Conservation (phyloP, 2,797 vertebrate genomes). For the Danio aesculapii region DNA sequence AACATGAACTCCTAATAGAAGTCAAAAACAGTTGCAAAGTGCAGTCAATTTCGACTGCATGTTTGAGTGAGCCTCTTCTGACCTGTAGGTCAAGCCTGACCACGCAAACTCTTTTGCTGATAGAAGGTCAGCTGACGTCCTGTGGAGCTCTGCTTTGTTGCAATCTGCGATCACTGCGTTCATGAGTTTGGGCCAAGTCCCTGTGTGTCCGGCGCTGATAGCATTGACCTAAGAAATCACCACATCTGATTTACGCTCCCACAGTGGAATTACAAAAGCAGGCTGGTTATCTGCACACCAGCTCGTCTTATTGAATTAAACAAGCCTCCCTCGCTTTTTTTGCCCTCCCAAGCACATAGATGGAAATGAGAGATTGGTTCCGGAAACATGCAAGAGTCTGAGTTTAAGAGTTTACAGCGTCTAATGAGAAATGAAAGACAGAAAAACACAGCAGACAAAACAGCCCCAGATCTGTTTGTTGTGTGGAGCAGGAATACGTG, state of each 20-base stretch:
- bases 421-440: conserved; percentile 38
- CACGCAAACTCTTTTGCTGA: conserved; percentile 44
- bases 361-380: conserved; percentile 53
- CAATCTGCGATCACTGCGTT: conserved; percentile 45
- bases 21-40: conserved; percentile 16
- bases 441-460: conserved; percentile 52
- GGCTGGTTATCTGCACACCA: conserved; percentile 53
- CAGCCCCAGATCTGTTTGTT: conserved; percentile 53
- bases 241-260: conserved; percentile 64
- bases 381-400: conserved; percentile 53
- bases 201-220: conserved; percentile 79
- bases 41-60: conserved; percentile 17
- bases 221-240: conserved; percentile 65
- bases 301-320: conserved; percentile 57
- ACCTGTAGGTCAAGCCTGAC: conserved; percentile 48
- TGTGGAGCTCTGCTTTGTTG: conserved; percentile 27
- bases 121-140: conserved; percentile 53
- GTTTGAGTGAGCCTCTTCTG: conserved; percentile 33
- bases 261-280: conserved; percentile 58
- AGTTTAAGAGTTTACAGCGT: conserved; percentile 50
- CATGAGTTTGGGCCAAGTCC: conserved; percentile 73
- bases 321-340: conserved; percentile 47
- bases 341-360: conserved; percentile 29
- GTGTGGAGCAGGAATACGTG: conserved; percentile 45
- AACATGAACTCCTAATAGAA: conserved; percentile 14